phyloP scores from a whole-genome alignment of 2,888 invertebrate species.

The Hedychridium roseum region DNA sequence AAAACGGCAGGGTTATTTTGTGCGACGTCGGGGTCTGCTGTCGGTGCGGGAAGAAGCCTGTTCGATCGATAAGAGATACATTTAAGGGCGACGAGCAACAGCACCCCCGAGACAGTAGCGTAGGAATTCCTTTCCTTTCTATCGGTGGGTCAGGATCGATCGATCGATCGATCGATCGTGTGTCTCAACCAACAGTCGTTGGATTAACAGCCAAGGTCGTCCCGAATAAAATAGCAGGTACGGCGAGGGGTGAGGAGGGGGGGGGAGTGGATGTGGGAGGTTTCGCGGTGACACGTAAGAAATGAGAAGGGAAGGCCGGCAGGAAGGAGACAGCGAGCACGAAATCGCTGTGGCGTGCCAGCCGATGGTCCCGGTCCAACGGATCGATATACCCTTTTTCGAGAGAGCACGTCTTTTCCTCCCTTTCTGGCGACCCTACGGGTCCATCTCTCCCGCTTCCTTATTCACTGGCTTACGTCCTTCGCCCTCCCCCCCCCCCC shows the following conservation, averaged over 20 bases:
- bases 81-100: slow-evolving; percentile 19
- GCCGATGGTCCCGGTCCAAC: slow-evolving; percentile 54
- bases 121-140: too few relatives aligned
- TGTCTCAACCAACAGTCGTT: too few relatives aligned
- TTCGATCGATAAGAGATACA: slow-evolving; percentile 32
- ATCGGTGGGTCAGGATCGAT: too few relatives aligned
- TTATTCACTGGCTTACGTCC: too few relatives aligned
- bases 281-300: slow-evolving; percentile 1
- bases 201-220: too few relatives aligned
- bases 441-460: too few relatives aligned
- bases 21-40: too few relatives aligned
- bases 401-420: slow-evolving; percentile 24
- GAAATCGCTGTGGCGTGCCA: slow-evolving; percentile 51
- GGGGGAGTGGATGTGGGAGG: slow-evolving; percentile 15
- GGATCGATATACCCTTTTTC: slow-evolving; percentile 60
- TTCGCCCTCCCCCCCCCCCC: too few relatives aligned
- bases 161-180: too few relatives aligned
- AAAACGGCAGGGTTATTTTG: too few relatives aligned
- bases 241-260: neutral
- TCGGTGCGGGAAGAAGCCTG: slow-evolving; percentile 2
- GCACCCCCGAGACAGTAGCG: slow-evolving; percentile 7
- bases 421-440: too few relatives aligned
- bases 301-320: slow-evolving; percentile 20
- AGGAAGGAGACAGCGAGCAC: slow-evolving; percentile 30
- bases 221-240: too few relatives aligned